Evolutionary conservation across 2,113 vertebrate genomes (phyloP).

Genomic region (Hemicordylus capensis): DNA sequence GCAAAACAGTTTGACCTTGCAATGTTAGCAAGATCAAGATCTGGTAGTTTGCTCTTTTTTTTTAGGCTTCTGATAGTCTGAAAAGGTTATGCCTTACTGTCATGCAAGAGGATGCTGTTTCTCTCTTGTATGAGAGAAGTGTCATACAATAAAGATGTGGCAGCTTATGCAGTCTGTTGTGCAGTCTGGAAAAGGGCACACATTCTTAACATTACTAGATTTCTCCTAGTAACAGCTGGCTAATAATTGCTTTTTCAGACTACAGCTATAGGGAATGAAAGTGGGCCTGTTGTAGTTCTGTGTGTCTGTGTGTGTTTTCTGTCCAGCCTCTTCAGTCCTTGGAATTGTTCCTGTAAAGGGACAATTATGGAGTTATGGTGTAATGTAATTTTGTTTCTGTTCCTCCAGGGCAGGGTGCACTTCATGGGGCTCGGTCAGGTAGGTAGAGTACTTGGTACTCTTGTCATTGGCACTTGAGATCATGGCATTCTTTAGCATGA

Average conservation of each 20-base stretch:
- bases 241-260: background rate
- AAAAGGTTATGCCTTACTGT: background rate
- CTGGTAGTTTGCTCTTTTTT: background rate
- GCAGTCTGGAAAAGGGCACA: background rate
- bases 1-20: background rate
- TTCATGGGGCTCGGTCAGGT: slow-evolving; percentile 76
- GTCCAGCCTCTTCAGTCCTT: background rate
- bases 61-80: background rate
- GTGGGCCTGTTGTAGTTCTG: background rate
- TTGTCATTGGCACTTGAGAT: slow-evolving; percentile 63
- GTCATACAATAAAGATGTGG: background rate
- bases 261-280: background rate
- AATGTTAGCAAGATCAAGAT: background rate
- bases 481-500: slow-evolving; percentile 67
- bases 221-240: background rate
- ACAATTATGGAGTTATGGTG: slow-evolving; percentile 29
- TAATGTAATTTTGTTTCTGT: slow-evolving; percentile 71
- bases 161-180: background rate
- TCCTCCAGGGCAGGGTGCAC: slow-evolving; percentile 74
- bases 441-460: slow-evolving; percentile 59
- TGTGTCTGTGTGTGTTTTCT: background rate
- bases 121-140: background rate
- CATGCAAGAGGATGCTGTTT: background rate
- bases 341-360: slow-evolving; percentile 29
- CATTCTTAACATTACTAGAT: background rate